Base-by-base conservation (phyloP, 2,888 invertebrate species). In the Harpalus rufipes region DNA sequence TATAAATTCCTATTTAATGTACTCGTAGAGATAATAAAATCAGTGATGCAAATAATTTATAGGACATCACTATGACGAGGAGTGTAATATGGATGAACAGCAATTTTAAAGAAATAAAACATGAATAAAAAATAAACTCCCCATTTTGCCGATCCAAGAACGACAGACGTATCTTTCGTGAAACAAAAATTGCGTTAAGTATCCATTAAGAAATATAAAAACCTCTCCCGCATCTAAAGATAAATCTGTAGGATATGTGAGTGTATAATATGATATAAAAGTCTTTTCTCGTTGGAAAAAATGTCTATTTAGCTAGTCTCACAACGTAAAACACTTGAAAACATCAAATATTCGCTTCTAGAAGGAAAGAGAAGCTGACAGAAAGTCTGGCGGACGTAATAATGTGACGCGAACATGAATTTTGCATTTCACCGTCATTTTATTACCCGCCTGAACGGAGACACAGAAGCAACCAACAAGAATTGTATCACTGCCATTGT, bases 401-500 rank as follows among this genome's bases (percentile, higher is more conserved):
- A 44, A 74, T 44, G 72, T 74, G 72, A 74, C 72, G 44, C 44
- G 44, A 74, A 74, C 72, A 74, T 74, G 72, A 74, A 74, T 74
- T 44, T 74, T 74, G 72, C 72, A 74, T 74, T 74, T 74, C 44
- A 44, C 72, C 72, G 72, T 10, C 72, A 74, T 74, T 74, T 74
- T 74, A 74, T 74, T 74, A 74, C 41, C 7, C 68, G 68, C 39
- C 14, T 68, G 68, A 68, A 68, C 68, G 68, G 39, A 68, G 68
- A 39, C 16, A 59, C 59, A 39, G 63, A 63, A 6, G 12, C 25
- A 25, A 5, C 21, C 25, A 14, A 25, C 7, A 8, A 18, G 8
- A 63, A 63, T 18, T 25, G 63, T 63, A 63, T 18, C 63, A 21
- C 21, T 63, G 32, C 32, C 32, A 68, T 14, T 68, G 68, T 5